Conservation (phyloP, 92 coral and sea anemone genomes). For the Siderastrea siderea region DNA sequence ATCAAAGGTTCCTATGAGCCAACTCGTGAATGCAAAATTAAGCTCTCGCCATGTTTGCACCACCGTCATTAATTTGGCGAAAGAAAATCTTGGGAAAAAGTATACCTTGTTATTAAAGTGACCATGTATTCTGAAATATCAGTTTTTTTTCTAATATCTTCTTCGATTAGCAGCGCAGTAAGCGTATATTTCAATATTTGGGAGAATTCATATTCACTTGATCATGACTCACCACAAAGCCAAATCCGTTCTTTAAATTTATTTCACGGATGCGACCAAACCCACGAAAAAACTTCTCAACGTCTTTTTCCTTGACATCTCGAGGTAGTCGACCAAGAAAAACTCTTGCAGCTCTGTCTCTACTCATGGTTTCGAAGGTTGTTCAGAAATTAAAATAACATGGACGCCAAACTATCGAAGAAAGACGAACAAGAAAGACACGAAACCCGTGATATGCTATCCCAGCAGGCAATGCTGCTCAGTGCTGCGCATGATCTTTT, state of each 20-base stretch:
- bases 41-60: too few species aligned
- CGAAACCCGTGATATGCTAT: not conserved
- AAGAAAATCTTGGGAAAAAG: too few species aligned
- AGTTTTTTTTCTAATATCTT: too few species aligned
- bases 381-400: not conserved
- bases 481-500: slow-evolving; percentile 1
- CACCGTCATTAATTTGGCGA: too few species aligned
- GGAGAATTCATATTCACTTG: not conserved
- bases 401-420: not conserved
- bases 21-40: too few species aligned
- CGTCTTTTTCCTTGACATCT: slow-evolving; percentile 83
- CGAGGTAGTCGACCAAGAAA: slow-evolving; percentile 95
- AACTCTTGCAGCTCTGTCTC: slow-evolving; percentile 93
- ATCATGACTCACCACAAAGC: slow-evolving; percentile 87
- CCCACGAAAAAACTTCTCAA: slow-evolving; percentile 92
- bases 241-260: slow-evolving; percentile 94
- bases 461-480: slow-evolving; percentile 19
- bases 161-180: too few species aligned
- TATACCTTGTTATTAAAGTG: too few species aligned
- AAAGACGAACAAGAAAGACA: not conserved
- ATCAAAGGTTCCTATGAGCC: too few species aligned
- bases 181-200: too few species aligned
- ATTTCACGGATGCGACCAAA: slow-evolving; percentile 95
- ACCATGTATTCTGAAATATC: too few species aligned
- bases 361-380: slow-evolving; percentile 73